phyloP scores from a whole-genome alignment of 2,797 vertebrate genomes.

The Peromyscus nudipes region DNA sequence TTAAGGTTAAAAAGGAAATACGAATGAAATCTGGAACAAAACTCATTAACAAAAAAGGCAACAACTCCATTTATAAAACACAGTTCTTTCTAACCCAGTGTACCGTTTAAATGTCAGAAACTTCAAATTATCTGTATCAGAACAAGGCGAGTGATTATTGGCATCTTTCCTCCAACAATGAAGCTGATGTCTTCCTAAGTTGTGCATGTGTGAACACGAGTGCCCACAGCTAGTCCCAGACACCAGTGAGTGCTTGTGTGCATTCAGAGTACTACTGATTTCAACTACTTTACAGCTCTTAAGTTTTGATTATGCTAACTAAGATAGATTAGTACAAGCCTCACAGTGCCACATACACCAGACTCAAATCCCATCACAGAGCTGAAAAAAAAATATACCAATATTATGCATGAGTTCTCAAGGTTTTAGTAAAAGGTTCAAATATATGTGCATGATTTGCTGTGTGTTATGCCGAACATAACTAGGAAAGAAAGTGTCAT shows the following conservation, averaged over 20 bases:
- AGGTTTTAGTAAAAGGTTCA: neutral
- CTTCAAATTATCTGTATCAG: constrained; percentile 76
- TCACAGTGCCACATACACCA: neutral
- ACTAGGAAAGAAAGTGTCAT: neutral
- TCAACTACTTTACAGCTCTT: neutral
- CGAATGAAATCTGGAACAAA: constrained; percentile 78
- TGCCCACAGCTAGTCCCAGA: neutral
- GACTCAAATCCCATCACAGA: neutral
- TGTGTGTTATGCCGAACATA: neutral
- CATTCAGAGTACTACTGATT: neutral
- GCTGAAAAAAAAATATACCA: neutral
- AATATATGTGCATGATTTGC: neutral
- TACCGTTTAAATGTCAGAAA: constrained; percentile 79
- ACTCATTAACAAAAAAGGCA: constrained; percentile 57
- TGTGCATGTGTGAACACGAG: neutral
- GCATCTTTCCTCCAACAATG: constrained; percentile 55
- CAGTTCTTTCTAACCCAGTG: constrained; percentile 50
- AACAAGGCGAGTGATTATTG: constrained; percentile 73
- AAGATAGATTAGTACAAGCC: neutral
- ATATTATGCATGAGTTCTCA: neutral
- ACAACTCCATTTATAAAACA: constrained; percentile 64
- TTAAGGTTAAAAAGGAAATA: constrained; percentile 68
- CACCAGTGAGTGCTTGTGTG: neutral
- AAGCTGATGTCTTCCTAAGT: constrained; percentile 59
- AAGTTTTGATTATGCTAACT: neutral